Conservation (phyloP, 53 echinoderm and acorn worm genomes). For the Paracentrotus lividus region DNA sequence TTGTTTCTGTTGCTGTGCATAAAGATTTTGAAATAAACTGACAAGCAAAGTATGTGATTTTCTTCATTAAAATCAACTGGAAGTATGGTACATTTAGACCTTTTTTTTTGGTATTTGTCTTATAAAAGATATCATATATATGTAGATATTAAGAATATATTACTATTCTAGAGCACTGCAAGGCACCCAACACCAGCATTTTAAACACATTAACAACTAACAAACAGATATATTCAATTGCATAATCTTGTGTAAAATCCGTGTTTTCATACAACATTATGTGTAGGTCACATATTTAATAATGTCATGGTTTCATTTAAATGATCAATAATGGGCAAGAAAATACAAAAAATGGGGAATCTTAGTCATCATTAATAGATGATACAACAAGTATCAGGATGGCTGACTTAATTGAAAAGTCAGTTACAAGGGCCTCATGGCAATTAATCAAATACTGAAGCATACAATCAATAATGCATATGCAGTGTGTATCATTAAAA, state of each 20-base stretch:
- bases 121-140: no score
- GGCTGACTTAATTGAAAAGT: background rate
- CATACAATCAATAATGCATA: background rate
- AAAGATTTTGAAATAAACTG: background rate
- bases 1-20: background rate
- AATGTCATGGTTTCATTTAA: background rate
- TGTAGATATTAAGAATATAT: background rate
- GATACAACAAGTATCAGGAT: background rate
- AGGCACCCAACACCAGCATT: background rate
- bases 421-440: background rate
- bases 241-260: background rate
- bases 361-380: background rate
- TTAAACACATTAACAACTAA: background rate
- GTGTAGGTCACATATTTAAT: background rate
- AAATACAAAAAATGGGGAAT: background rate
- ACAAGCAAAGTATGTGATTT: no score
- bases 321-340: slow-evolving; percentile 10
- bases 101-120: no score
- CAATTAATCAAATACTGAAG: background rate
- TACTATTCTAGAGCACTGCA: slow-evolving; percentile 9
- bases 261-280: background rate
- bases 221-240: background rate
- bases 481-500: background rate
- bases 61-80: no score
- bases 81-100: no score